Evolutionary conservation across 2,888 invertebrate genomes (phyloP).

Genomic region (Cepaea hortensis): DNA sequence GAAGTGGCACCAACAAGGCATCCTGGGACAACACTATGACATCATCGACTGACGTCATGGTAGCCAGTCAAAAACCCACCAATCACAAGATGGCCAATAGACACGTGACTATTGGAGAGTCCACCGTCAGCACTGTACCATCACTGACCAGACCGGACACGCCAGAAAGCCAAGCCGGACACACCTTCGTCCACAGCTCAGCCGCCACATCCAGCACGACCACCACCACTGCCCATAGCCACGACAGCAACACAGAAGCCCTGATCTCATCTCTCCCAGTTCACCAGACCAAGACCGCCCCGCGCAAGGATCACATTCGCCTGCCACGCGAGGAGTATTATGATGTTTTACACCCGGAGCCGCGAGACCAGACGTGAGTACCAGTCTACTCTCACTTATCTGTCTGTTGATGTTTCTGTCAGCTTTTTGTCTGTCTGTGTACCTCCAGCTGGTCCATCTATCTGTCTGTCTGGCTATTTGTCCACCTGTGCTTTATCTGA

Average conservation of each 20-base stretch:
- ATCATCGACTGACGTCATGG: constrained; percentile 34
- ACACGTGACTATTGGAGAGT: constrained; percentile 39
- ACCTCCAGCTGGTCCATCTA: background rate
- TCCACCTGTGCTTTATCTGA: background rate
- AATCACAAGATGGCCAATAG: constrained; percentile 27
- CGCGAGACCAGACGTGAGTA: constrained; percentile 44
- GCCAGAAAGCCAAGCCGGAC: background rate
- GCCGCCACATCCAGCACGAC: constrained; percentile 21
- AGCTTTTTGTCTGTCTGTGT: background rate
- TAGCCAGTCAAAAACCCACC: constrained; percentile 28
- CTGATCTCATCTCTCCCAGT: background rate
- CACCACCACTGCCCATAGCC: background rate
- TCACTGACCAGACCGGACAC: background rate
- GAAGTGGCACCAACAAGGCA: background rate
- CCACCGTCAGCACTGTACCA: constrained; percentile 11
- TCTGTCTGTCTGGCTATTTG: constrained; percentile 1
- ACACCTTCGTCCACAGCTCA: background rate
- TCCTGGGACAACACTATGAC: constrained; percentile 37
- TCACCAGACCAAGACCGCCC: background rate
- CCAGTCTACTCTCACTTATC: background rate
- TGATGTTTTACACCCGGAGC: constrained; percentile 42
- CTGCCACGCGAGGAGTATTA: constrained; percentile 41
- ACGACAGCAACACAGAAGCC: background rate
- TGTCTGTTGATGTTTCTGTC: background rate
- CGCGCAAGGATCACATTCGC: background rate